A percentile compares a stretch with the other conserved stretches of the same genome.
Evolutionary conservation across 1,140 invertebrate species (phyloP).

Genomic region (Drosophila repletoides): DNA sequence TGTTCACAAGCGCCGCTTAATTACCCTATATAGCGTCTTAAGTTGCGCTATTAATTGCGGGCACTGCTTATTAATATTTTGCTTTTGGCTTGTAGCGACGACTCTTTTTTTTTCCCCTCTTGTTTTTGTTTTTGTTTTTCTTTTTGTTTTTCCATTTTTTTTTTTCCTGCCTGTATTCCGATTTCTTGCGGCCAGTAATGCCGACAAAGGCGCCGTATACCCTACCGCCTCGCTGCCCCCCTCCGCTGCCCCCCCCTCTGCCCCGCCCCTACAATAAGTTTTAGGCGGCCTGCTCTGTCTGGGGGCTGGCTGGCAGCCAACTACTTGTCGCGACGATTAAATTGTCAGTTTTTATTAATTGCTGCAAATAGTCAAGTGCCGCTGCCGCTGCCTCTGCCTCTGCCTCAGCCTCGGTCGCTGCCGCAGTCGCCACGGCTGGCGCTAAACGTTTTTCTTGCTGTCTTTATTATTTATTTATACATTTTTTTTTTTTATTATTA

Average conservation of each 20-base stretch:
- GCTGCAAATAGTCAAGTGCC: conserved; percentile 67
- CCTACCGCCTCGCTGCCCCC: not conserved
- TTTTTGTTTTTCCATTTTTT: conserved; percentile 7
- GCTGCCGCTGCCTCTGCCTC: not conserved
- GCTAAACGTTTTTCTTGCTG: conserved; percentile 53
- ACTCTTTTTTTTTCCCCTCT: not conserved
- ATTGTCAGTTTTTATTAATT: conserved; percentile 81
- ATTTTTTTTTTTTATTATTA: conserved; percentile 1
- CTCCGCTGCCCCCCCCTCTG: not conserved
- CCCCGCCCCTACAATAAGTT: not conserved
- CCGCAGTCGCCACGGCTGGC: conserved; percentile 35
- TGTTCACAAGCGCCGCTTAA: conserved; percentile 81
- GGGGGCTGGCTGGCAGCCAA: conserved; percentile 75
- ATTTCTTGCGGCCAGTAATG: conserved; percentile 48
- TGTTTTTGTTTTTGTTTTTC: not conserved
- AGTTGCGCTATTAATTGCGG: conserved; percentile 81
- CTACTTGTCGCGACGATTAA: conserved; percentile 78
- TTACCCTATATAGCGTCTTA: conserved; percentile 81
- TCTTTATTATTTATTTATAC: not conserved
- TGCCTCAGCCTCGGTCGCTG: not conserved
- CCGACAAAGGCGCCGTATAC: conserved; percentile 60
- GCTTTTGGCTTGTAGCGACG: conserved; percentile 53
- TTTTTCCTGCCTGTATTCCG: conserved; percentile 14
- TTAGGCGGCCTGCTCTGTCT: conserved; percentile 46
- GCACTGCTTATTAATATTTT: conserved; percentile 79